Percentiles rank a stretch among this genome's conserved stretches.
phyloP scores from a whole-genome alignment of 64 coral and sea anemone species.

The Montipora efflorescens region DNA sequence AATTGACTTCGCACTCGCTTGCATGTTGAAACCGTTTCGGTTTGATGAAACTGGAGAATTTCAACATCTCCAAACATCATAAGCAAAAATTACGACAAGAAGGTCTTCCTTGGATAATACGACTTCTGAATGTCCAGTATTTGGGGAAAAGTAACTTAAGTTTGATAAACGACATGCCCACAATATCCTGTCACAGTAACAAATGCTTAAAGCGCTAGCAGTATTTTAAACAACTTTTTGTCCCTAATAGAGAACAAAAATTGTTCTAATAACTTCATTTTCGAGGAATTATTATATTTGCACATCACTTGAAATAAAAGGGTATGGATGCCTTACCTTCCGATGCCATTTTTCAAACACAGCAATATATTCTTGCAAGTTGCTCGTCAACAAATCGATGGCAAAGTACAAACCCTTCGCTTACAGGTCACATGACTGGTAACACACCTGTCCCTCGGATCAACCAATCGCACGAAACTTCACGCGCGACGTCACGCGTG shows the following conservation, averaged over 20 bases:
- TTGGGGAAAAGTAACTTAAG: background rate
- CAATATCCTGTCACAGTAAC: background rate
- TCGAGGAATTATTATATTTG: background rate
- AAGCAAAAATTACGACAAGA: background rate
- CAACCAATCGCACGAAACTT: background rate
- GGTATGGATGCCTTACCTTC: background rate
- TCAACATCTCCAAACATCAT: background rate
- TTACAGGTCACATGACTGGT: slow-evolving; percentile 1
- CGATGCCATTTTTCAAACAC: background rate
- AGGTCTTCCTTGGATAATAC: background rate
- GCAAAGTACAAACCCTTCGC: background rate
- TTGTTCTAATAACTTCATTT: background rate
- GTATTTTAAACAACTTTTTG: background rate
- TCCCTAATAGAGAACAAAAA: background rate
- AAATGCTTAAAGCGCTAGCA: background rate
- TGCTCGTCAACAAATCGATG: background rate
- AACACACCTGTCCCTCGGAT: background rate
- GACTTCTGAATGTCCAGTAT: background rate
- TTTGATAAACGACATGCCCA: background rate
- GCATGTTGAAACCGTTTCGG: background rate
- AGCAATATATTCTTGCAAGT: background rate
- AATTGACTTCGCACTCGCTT: no score
- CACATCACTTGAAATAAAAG: background rate
- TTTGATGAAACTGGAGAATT: background rate
- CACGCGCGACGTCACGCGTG: background rate